These are phyloP conservation scores for Hycleus phaleratus DNA, from an alignment of 1,140 invertebrate species.

Conservation along the genomic window DNA sequence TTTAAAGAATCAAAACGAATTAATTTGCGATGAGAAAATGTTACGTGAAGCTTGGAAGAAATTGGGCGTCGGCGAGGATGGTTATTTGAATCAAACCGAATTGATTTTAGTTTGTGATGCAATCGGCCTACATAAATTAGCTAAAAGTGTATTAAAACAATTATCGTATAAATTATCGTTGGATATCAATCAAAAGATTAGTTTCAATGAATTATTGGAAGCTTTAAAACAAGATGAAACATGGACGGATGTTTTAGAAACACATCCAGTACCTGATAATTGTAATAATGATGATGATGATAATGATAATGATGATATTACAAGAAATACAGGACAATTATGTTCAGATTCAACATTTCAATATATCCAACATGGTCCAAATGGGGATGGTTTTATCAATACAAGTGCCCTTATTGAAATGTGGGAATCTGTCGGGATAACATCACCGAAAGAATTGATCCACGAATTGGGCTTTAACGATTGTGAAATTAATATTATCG, in stretches of 20 bases:
- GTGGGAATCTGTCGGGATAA: slow-evolving; percentile 64
- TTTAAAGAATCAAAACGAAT: slow-evolving; percentile 20
- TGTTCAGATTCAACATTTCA: slow-evolving; percentile 35
- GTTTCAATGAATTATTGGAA: slow-evolving; percentile 58
- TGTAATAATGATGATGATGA: slow-evolving; percentile 18
- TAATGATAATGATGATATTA: background rate
- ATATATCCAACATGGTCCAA: slow-evolving; percentile 35
- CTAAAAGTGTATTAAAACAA: slow-evolving; percentile 53
- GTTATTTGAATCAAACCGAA: slow-evolving; percentile 52
- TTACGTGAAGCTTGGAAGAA: slow-evolving; percentile 51
- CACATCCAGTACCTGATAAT: slow-evolving; percentile 3
- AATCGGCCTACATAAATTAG: slow-evolving; percentile 55
- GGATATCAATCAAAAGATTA: slow-evolving; percentile 58
- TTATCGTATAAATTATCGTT: slow-evolving; percentile 59
- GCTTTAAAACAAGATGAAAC: slow-evolving; percentile 50
- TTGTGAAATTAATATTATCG: slow-evolving; percentile 54
- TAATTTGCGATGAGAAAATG: slow-evolving; percentile 37
- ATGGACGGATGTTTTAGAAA: slow-evolving; percentile 39
- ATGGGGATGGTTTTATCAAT: slow-evolving; percentile 36
- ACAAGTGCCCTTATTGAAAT: slow-evolving; percentile 55
- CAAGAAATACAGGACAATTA: background rate
- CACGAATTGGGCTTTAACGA: slow-evolving; percentile 61
- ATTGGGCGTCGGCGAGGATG: slow-evolving; percentile 52
- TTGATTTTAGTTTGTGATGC: slow-evolving; percentile 50
- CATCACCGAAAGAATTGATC: slow-evolving; percentile 53